Evolutionary conservation across 2,888 invertebrate genomes (phyloP), one percentile per base, ranked within the genome.

Genomic region (Tenthredo amoena): DNA sequence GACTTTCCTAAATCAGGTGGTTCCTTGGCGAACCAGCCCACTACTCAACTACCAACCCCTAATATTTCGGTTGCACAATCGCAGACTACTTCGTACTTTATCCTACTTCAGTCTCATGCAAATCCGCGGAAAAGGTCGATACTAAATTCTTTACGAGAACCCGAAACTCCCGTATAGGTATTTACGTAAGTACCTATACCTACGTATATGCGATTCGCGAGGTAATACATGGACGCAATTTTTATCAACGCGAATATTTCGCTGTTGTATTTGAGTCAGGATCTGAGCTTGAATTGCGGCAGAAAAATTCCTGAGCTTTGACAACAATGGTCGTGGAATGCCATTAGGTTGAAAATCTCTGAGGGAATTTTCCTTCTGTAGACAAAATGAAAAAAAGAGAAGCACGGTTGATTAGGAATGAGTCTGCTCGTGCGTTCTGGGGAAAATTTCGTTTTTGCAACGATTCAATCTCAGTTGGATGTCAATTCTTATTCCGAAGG

Each of bases 1-100:
- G 83, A 83, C 83, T 83, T 83, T 83, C 47, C 68, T 68, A 83
- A 83, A 83, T 83, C 83, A 83, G 83, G 47, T 83, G 83, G 83
- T 83, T 83, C 47, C 71, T 62, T 9, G 81, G 21, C 10, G 26
- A 81, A 12, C 81, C 31, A 50, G 55, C 47, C 55, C 47, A 77
- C 55, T 50, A 34, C 31, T 50, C 47, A 55, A 50, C 77, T 31
- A 77, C n/a, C 37, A n/a, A 21, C 62, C 58, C 81, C 55, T 55
- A 50, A 34, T 50, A 31, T 55, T 77, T 55, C 77, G 77, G 34
- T 77, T 77, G 47, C 77, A 50, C 50, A 77, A 77, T 77, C 50
- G 31, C 77, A 40, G 50, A 77, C 50, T 18, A 77, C 77, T 77
- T 34, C 34, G 55, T 40, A 55, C 50, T 40, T 77, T 55, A 50